Evolutionary conservation across 1,140 invertebrate genomes (phyloP), one percentile per base, ranked within the genome.

Genomic region (Harlomillsia oculata): DNA sequence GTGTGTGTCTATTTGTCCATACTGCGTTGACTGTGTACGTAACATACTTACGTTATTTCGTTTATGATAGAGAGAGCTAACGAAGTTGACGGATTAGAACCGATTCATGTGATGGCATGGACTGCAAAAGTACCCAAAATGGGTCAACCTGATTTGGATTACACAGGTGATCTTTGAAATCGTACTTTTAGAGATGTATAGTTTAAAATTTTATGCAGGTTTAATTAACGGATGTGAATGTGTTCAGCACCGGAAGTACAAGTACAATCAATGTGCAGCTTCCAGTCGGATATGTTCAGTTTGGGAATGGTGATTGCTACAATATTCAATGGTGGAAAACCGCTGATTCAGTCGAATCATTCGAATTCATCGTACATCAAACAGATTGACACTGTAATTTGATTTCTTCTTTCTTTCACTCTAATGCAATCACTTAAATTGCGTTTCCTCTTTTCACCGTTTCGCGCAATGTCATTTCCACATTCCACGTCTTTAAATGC

Each of bases 201-300:
- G 8, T 18, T 3, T 49, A 32, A 40, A 39, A 39, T 11, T 3
- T 3, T 8, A 34, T 34, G 20, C 11, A 53, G 28, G 25, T 28
- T 43, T 16, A 6, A 28, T n/a, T 28, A 25, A 28, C 14, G 16
- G 11, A 46, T 23, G n/a, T 53, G n/a, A 54, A 37, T 66, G 49
- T 67, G 44, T 69, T 46, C 74, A 87, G 89, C 89, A 30, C 90
- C 91, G 1, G 90, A 94, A 78, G 81, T 89, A 36, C 92, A 96
- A 72, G 79, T 80, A 11, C 80, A 80, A 49, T 89, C 87, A 46
- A 77, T 80, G 18, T 91, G 85, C 71, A 89, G 82, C 66, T 83
- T 87, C 28, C 76, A 85, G 13, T 91, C 88, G 64, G 94, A 97
- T 71, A 95, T 97, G 88, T 97, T 89, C 73, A 92, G 90, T 1